Conservation (phyloP, 2,113 vertebrate genomes). For the Rhegmatorhina hoffmannsi region DNA sequence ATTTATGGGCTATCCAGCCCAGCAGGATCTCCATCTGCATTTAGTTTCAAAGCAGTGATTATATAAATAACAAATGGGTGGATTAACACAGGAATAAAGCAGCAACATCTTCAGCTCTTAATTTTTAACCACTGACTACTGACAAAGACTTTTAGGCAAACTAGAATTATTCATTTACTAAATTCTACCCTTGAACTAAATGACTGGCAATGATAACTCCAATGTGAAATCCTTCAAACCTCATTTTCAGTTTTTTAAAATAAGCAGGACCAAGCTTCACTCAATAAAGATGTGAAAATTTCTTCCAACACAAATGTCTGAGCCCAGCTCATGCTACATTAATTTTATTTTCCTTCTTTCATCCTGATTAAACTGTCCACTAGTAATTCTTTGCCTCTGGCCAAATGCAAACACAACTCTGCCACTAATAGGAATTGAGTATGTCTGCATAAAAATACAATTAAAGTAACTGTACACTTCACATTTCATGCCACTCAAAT, state of each 20-base stretch:
- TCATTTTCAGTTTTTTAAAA: slow-evolving; percentile 44
- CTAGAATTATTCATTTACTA: slow-evolving; percentile 8
- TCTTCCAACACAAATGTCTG: slow-evolving; percentile 33
- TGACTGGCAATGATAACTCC: slow-evolving; percentile 2
- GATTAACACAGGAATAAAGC: not conserved
- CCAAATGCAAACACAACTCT: slow-evolving; percentile 53
- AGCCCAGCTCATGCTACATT: slow-evolving; percentile 55
- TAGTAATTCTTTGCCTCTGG: slow-evolving; percentile 68
- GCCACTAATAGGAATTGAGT: slow-evolving; percentile 63
- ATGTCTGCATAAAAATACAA: slow-evolving; percentile 61
- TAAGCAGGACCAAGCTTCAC: slow-evolving; percentile 16
- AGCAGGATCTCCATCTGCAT: not conserved
- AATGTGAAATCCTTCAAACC: not conserved
- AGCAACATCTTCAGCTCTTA: not conserved
- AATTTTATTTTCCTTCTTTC: slow-evolving; percentile 71
- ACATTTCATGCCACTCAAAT: slow-evolving; percentile 51
- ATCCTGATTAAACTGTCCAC: slow-evolving; percentile 72
- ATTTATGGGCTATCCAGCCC: slow-evolving; percentile 7
- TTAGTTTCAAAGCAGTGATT: slow-evolving; percentile 24
- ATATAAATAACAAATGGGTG: slow-evolving; percentile 2
- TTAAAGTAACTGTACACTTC: slow-evolving; percentile 64
- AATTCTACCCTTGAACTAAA: slow-evolving; percentile 23
- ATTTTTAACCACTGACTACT: slow-evolving; percentile 17
- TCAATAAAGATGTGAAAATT: slow-evolving; percentile 50
- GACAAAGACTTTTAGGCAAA: slow-evolving; percentile 9